Percentiles rank a stretch among this genome's conserved stretches.
phyloP scores from a whole-genome alignment of 2,888 invertebrate species.

The Atrina japonica region DNA sequence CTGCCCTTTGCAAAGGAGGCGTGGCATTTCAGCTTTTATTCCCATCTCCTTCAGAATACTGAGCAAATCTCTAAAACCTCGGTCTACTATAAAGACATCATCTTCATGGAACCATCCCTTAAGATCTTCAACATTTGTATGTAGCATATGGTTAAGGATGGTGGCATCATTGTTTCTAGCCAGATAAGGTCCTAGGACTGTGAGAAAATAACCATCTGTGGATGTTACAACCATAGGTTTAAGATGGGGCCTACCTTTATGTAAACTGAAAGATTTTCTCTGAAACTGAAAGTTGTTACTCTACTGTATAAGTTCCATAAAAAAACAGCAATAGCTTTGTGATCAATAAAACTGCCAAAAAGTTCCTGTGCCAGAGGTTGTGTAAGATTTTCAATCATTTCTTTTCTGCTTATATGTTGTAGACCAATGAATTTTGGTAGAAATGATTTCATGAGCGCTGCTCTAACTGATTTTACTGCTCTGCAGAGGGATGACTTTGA shows the following conservation, averaged over 20 bases:
- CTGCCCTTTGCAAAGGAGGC: constrained; percentile 38
- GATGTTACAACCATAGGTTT: constrained; percentile 7
- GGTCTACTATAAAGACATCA: constrained; percentile 20
- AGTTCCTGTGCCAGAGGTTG: neutral
- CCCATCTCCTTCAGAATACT: constrained; percentile 39
- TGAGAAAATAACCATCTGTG: constrained; percentile 13
- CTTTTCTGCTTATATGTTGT: neutral
- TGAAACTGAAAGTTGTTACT: too few relatives aligned
- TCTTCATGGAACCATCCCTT: constrained; percentile 17
- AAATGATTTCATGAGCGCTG: constrained; percentile 2
- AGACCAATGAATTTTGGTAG: neutral
- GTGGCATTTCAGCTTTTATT: constrained; percentile 37
- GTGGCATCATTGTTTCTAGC: constrained; percentile 23
- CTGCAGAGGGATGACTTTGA: constrained; percentile 1
- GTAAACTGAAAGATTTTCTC: constrained; percentile 1
- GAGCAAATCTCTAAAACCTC: constrained; percentile 13
- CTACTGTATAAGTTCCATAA: neutral
- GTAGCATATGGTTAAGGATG: constrained; percentile 22
- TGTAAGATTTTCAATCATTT: neutral
- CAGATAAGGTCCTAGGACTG: constrained; percentile 5
- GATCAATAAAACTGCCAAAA: neutral
- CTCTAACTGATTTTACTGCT: neutral
- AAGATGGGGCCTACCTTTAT: constrained; percentile 15
- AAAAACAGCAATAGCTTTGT: neutral
- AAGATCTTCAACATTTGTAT: constrained; percentile 18